Conservation (phyloP, 2,113 vertebrate genomes). For the Periophthalmodon schlosseri region DNA sequence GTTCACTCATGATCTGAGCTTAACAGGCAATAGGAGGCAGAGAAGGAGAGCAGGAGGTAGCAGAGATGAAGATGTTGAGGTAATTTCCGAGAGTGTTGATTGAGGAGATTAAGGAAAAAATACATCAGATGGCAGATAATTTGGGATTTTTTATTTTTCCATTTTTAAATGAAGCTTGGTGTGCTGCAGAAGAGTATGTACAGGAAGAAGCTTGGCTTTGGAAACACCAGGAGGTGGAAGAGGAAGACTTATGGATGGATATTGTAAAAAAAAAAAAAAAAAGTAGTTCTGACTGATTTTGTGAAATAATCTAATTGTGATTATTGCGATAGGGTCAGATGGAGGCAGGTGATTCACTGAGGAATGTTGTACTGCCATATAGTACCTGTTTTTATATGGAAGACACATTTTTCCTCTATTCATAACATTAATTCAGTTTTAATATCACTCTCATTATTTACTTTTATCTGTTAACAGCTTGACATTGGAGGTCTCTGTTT, state of each 20-base stretch:
- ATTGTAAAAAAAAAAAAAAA: too few relatives aligned
- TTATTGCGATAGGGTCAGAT: not conserved
- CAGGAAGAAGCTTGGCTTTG: not conserved
- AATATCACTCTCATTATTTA: not conserved
- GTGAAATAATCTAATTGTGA: too few relatives aligned
- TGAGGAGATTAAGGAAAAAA: not conserved
- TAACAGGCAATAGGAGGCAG: too few relatives aligned
- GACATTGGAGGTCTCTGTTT: not conserved
- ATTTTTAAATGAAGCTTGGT: too few relatives aligned
- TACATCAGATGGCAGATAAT: not conserved
- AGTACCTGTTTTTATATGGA: not conserved
- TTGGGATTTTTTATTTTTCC: too few relatives aligned
- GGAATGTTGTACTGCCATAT: not conserved
- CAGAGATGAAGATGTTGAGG: too few relatives aligned
- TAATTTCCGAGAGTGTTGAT: not conserved
- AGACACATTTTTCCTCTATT: not conserved
- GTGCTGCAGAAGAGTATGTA: not conserved
- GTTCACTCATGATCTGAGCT: too few relatives aligned
- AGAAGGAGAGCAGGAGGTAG: too few relatives aligned
- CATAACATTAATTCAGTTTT: not conserved
- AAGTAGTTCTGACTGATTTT: too few relatives aligned
- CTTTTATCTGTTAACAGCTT: not conserved
- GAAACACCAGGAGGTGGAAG: too few relatives aligned
- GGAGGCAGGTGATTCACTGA: not conserved
- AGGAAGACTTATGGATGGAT: not conserved